Conservation (phyloP, 2,797 vertebrate species). For the Leucoraja ocellata region DNA sequence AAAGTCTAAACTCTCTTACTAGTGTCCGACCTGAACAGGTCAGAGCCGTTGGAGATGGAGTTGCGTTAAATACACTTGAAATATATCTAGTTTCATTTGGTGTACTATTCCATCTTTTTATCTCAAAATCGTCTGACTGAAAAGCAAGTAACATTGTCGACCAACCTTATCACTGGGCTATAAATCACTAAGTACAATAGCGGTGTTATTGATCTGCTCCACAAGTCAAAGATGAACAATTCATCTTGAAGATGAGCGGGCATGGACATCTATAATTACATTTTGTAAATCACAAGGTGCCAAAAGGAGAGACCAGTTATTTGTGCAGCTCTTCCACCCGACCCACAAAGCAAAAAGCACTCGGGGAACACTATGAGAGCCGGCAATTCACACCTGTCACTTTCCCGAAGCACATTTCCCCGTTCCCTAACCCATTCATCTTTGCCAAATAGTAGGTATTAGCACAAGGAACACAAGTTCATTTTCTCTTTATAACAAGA, state of each 20-base stretch:
- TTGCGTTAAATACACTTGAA: not conserved
- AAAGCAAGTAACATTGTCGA: not conserved
- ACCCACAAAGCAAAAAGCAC: not conserved
- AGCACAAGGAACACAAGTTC: not conserved
- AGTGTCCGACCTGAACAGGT: not conserved
- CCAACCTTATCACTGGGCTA: not conserved
- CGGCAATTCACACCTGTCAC: not conserved
- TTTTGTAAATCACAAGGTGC: not conserved
- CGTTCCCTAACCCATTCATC: not conserved
- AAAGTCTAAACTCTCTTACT: too few relatives aligned
- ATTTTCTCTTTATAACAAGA: not conserved
- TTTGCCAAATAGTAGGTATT: not conserved
- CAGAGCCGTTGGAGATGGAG: too few relatives aligned
- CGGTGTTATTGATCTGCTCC: slow-evolving; percentile 1
- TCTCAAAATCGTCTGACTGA: not conserved
- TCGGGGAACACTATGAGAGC: not conserved
- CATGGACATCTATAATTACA: not conserved
- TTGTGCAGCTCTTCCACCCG: not conserved
- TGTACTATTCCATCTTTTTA: not conserved
- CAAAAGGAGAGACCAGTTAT: not conserved
- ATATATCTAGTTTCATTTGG: not conserved
- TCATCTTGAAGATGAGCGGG: not conserved
- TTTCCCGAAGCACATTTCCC: not conserved
- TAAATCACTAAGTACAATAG: not conserved
- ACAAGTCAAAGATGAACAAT: not conserved